A percentile compares a stretch with the other conserved stretches of the same genome.
Conservation (phyloP, 2,797 vertebrate species). For the Bufotes viridis region DNA sequence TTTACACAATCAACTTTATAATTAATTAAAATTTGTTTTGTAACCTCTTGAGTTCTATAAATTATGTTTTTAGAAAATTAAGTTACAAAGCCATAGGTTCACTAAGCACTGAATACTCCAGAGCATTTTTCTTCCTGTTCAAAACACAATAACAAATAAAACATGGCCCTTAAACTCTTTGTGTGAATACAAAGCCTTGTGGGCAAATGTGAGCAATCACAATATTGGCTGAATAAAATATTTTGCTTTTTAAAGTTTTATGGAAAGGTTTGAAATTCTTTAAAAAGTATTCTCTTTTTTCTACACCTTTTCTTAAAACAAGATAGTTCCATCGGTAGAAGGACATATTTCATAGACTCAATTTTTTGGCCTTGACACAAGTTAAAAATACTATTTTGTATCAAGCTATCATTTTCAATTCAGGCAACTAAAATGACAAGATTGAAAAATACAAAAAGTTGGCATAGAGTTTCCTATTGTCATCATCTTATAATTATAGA, state of each 20-base stretch:
- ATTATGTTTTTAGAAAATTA: conserved; percentile 28
- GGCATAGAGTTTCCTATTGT: not conserved
- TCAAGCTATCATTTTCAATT: no score
- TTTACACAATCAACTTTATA: conserved; percentile 26
- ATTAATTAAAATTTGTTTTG: conserved; percentile 46
- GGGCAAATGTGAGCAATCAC: conserved; percentile 17
- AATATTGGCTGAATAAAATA: conserved; percentile 18
- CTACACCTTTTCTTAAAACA: not conserved
- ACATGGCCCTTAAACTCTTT: conserved; percentile 23
- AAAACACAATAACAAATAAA: conserved; percentile 18
- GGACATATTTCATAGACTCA: not conserved
- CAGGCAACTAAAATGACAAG: no score
- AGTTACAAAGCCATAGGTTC: conserved; percentile 14
- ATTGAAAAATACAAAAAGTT: not conserved
- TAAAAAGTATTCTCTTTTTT: not conserved
- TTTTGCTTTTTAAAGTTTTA: conserved; percentile 21
- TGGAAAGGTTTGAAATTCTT: not conserved
- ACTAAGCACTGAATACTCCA: conserved; percentile 17
- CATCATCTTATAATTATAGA: not conserved
- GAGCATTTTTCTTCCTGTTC: conserved; percentile 39
- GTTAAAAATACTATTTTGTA: not conserved
- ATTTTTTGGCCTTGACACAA: no score
- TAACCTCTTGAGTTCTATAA: conserved; percentile 37
- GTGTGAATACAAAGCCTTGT: conserved; percentile 37
- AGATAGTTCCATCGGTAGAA: not conserved